These are phyloP conservation scores for Amphimallon solstitiale DNA, from an alignment of 2,888 invertebrate species.

Conservation along the genomic window DNA sequence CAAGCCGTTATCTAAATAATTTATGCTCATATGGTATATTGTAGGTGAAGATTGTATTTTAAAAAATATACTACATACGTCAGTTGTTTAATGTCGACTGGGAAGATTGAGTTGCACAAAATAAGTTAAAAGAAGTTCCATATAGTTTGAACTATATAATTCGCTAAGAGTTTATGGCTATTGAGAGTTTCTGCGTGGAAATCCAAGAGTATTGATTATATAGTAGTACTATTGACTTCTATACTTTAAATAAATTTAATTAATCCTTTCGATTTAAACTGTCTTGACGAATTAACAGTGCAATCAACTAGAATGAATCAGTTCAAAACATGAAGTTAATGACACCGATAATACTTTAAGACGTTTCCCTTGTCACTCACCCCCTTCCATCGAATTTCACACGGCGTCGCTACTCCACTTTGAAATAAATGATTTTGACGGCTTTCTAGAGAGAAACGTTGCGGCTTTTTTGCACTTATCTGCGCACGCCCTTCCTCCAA, in stretches of 20 bases:
- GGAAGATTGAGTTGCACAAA: too few species aligned
- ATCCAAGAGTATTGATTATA: too few species aligned
- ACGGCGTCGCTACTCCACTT: constrained; percentile 30
- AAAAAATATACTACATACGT: too few species aligned
- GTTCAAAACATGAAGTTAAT: constrained; percentile 44
- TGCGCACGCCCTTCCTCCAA: neutral
- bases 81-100: too few species aligned
- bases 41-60: too few species aligned
- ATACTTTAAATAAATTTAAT: constrained; percentile 19
- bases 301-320: constrained; percentile 7
- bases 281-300: constrained; percentile 13
- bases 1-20: too few species aligned
- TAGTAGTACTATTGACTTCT: neutral
- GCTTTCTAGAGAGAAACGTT: neutral
- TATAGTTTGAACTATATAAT: too few species aligned
- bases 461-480: constrained; percentile 14
- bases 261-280: constrained; percentile 5
- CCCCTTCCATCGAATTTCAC: constrained; percentile 16
- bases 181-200: too few species aligned
- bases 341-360: constrained; percentile 53
- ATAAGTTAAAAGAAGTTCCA: too few species aligned
- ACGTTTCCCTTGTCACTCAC: constrained; percentile 53
- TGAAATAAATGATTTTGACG: constrained; percentile 41
- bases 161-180: too few species aligned
- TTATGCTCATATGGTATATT: too few species aligned